Base-by-base conservation (phyloP, 2,113 vertebrate species). In the Thamnaconus septentrionalis region DNA sequence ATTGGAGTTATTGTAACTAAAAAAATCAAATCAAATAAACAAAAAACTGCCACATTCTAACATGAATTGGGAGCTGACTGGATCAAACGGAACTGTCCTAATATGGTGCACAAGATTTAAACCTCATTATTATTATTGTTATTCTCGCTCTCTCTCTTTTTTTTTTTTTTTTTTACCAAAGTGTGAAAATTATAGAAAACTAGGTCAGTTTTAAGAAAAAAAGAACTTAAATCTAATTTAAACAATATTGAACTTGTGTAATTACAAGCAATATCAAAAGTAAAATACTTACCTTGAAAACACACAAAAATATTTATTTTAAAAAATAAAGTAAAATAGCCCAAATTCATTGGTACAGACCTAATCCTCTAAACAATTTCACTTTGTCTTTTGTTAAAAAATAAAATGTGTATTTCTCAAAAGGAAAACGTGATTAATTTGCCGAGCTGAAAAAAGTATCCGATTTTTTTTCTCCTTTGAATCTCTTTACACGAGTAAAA, bases 221-320 rank as follows among this genome's bases (percentile, higher is more conserved):
- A 42, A 40, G 44, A 41, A 58, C 67, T 39, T 18, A 5, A 60
- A 55, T 11, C 48, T 51, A 60, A 64, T 52, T 43, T 7, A 49
- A 72, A 72, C 11, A 71, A 61, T 31, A 45, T 45, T 59, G 55
- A 60, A 60, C 59, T 66, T 72, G 53, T 66, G 67, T 46, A 31
- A 66, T 71, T 73, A 59, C 47, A 72, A 81, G 50, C 56, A 80
- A 68, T 61, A 86, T 79, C 48, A 80, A 61, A 89, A 81, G 52
- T 76, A 82, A 61, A 82, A 91, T 92, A 93, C 92, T 93, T 93
- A 93, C 91, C 91, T 91, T 91, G 61, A 86, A 80, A 83, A 81
- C 55, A 71, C 59, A 80, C 87, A 67, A 77, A 31, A 31, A 31
- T 31, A 31, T 31, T 31, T 7, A 45, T 45, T 45, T 45, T 45